These are phyloP conservation scores for Phodopus roborovskii DNA, from an alignment of 2,113 vertebrate species.

Conservation along the genomic window DNA sequence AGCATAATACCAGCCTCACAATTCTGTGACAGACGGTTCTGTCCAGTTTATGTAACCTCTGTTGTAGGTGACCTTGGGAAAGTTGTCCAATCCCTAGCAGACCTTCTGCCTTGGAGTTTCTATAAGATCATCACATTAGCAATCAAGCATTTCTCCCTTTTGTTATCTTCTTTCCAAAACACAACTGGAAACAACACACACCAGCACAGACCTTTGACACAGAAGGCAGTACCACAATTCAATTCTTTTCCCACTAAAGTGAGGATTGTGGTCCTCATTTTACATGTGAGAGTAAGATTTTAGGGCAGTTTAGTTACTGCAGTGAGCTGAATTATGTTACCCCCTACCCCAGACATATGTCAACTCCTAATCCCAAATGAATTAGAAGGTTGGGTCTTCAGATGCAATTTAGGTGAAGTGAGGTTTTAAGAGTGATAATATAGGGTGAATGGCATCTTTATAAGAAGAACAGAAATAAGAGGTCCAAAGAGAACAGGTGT, in stretches of 20 bases:
- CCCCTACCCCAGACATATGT: not conserved
- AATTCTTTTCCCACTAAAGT: not conserved
- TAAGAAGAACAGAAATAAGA: not conserved
- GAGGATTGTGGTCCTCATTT: not conserved
- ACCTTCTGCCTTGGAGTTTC: not conserved
- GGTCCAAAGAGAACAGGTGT: not conserved
- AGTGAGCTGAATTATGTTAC: not conserved
- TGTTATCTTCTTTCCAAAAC: constrained; percentile 17
- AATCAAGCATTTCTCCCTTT: not conserved
- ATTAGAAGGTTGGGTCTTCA: not conserved
- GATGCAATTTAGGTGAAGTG: constrained; percentile 5
- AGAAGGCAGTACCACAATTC: not conserved
- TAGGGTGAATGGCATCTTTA: not conserved
- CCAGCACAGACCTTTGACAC: not conserved
- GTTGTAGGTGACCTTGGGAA: not conserved
- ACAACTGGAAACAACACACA: not conserved
- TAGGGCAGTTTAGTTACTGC: not conserved
- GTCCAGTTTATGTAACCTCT: not conserved
- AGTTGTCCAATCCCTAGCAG: not conserved
- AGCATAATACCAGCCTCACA: not conserved
- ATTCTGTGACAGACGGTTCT: not conserved
- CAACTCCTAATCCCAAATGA: not conserved
- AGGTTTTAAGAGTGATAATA: not conserved
- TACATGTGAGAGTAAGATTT: not conserved
- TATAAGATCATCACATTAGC: not conserved